Conservation (phyloP, 2,797 vertebrate species). For the Simalia tracyae region DNA sequence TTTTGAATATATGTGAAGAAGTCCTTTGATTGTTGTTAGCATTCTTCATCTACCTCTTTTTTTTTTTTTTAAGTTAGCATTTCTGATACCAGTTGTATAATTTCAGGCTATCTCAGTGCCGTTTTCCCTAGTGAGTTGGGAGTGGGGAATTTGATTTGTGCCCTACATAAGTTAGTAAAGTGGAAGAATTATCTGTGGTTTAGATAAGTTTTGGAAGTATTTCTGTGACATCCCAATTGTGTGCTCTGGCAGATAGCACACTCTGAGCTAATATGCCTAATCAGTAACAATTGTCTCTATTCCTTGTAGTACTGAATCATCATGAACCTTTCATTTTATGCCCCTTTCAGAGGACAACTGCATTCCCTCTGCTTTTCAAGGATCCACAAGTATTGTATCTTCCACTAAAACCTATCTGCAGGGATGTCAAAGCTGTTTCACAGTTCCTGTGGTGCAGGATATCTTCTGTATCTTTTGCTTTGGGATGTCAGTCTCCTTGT, state of each 20-base stretch:
- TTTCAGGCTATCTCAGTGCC: background rate
- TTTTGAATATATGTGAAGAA: background rate
- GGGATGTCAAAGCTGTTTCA: background rate
- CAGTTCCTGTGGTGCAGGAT: too few species aligned
- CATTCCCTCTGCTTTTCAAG: background rate
- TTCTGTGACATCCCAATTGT: background rate
- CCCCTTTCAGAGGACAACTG: background rate
- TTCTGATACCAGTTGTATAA: background rate
- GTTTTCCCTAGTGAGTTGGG: background rate
- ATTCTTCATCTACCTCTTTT: background rate
- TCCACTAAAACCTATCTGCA: background rate
- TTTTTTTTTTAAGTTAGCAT: background rate
- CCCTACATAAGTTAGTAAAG: background rate
- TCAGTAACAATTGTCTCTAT: background rate
- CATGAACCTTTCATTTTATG: background rate
- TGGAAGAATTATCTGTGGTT: background rate
- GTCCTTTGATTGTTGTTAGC: background rate
- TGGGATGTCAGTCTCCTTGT: background rate
- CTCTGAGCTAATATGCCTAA: background rate
- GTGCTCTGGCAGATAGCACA: background rate
- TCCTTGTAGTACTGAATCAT: background rate
- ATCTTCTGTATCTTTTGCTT: background rate
- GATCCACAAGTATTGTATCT: background rate
- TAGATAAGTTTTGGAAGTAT: background rate
- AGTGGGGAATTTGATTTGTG: background rate